These are phyloP conservation scores for Clytia hemisphaerica DNA, from an alignment of 30 jellyfish, hydroid and myxozoan species.

Conservation along the genomic window DNA sequence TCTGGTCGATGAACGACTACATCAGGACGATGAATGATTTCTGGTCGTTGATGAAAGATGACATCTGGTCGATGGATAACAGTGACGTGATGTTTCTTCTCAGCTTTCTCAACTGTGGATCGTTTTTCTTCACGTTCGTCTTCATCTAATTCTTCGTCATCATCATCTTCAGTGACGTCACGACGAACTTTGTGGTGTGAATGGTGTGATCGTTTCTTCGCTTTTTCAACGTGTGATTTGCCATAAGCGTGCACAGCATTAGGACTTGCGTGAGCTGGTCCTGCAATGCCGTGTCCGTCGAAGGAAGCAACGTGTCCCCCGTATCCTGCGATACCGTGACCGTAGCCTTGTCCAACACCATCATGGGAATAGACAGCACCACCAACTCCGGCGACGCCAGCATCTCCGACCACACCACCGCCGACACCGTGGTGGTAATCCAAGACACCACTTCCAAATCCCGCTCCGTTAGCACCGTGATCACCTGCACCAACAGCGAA, in stretches of 20 bases:
- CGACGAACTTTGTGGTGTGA: slow-evolving; percentile 48
- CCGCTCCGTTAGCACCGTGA: background rate
- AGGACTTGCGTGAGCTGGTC: background rate
- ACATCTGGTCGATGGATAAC: slow-evolving; percentile 80
- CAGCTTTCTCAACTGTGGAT: slow-evolving; percentile 7
- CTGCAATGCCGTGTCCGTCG: background rate
- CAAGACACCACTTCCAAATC: slow-evolving; percentile 9
- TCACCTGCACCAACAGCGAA: slow-evolving; percentile 42
- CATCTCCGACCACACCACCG: slow-evolving; percentile 42
- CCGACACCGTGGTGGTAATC: background rate
- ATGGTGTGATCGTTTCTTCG: too few relatives aligned
- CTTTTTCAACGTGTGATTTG: slow-evolving; percentile 5
- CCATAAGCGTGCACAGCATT: slow-evolving; percentile 14
- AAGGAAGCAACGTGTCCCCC: background rate
- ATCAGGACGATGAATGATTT: slow-evolving; percentile 84
- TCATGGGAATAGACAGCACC: slow-evolving; percentile 18
- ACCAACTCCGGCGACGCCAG: slow-evolving; percentile 37
- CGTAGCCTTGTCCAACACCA: slow-evolving; percentile 31
- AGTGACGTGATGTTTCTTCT: slow-evolving; percentile 75
- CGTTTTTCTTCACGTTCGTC: too few relatives aligned
- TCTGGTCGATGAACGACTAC: slow-evolving; percentile 89
- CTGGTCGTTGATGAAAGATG: slow-evolving; percentile 80
- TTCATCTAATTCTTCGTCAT: too few relatives aligned
- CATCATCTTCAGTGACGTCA: too few relatives aligned
- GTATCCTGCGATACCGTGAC: slow-evolving; percentile 5